Conservation (phyloP, 2,888 invertebrate genomes). For the Ornithoptera priamus region DNA sequence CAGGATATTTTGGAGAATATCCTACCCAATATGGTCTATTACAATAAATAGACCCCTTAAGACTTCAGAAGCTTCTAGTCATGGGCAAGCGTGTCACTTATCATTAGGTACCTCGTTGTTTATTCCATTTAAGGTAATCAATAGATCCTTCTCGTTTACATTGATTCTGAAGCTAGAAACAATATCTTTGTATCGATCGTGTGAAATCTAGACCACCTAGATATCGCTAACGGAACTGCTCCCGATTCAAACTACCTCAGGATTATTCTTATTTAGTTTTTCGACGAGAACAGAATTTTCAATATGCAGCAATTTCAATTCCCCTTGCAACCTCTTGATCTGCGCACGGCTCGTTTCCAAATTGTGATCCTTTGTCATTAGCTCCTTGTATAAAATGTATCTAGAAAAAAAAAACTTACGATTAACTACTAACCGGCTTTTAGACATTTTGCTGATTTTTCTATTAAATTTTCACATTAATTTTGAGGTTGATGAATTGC, state of each 20-base stretch:
- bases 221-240: not conserved
- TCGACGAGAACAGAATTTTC: conserved; percentile 81
- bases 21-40: too few relatives aligned
- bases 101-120: too few relatives aligned
- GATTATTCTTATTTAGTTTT: conserved; percentile 67
- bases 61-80: too few relatives aligned
- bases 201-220: not conserved
- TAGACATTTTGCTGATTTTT: conserved; percentile 45
- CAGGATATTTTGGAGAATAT: too few relatives aligned
- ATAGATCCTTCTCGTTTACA: too few relatives aligned
- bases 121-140: too few relatives aligned
- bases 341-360: conserved; percentile 82
- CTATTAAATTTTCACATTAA: conserved; percentile 9
- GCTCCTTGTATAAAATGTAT: conserved; percentile 82
- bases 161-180: too few relatives aligned
- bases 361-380: conserved; percentile 82
- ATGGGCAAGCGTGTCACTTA: too few relatives aligned
- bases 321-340: conserved; percentile 81
- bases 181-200: too few relatives aligned
- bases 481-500: not conserved
- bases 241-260: conserved; percentile 49
- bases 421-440: conserved; percentile 44
- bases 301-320: conserved; percentile 81
- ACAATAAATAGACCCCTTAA: too few relatives aligned
- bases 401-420: conserved; percentile 53